Conservation (phyloP, 2,113 vertebrate species). For the Ursus arctos region DNA sequence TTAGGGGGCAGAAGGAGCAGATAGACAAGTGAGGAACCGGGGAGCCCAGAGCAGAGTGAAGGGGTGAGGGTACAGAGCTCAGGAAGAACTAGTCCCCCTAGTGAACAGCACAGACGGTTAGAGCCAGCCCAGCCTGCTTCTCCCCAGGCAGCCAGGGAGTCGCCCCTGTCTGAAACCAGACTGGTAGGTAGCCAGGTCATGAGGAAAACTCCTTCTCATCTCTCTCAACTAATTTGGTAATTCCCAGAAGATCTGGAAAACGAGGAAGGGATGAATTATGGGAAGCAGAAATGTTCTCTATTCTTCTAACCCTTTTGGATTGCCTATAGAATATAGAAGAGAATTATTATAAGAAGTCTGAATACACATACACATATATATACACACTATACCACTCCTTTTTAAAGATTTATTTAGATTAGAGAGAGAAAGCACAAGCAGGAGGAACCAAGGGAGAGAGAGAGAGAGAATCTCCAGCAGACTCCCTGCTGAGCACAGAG, state of each 20-base stretch:
- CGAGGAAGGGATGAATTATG: neutral
- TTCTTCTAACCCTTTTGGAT: neutral
- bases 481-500: neutral
- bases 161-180: neutral
- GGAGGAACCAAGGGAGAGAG: neutral
- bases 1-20: neutral
- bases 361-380: neutral
- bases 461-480: neutral
- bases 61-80: neutral
- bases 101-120: neutral
- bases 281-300: neutral
- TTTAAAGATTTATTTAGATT: neutral
- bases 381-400: neutral
- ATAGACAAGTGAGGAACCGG: rapidly evolving
- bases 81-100: neutral
- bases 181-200: rapidly evolving
- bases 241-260: neutral
- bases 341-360: neutral
- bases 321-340: neutral
- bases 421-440: neutral
- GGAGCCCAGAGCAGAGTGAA: rapidly evolving
- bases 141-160: neutral
- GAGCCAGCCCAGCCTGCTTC: neutral
- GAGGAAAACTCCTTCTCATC: neutral
- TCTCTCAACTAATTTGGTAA: neutral